Evolutionary conservation across 2,888 invertebrate genomes (phyloP).

Genomic region (Sphaerophoria rueppellii): DNA sequence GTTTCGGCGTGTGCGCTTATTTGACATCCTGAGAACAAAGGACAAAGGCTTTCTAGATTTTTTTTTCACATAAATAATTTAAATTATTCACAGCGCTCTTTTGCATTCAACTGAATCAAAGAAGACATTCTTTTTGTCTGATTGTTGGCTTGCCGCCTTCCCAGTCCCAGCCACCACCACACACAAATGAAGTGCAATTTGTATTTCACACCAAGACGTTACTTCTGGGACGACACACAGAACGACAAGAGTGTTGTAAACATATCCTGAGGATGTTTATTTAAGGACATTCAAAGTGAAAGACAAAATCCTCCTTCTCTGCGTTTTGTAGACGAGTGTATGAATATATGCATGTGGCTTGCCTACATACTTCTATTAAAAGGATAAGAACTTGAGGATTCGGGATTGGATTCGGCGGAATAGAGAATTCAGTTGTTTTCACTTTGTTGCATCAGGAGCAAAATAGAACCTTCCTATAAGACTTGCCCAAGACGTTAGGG

Average conservation of each 20-base stretch:
- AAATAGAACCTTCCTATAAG: no score
- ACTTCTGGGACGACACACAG: constrained; percentile 8
- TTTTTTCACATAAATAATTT: constrained; percentile 55
- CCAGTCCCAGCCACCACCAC: neutral
- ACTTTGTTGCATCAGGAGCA: constrained; percentile 23
- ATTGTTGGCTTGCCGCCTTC: neutral
- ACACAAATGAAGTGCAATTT: constrained; percentile 69
- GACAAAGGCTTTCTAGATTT: constrained; percentile 45
- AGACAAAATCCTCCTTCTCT: constrained; percentile 39
- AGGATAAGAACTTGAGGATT: constrained; percentile 1
- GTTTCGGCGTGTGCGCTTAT: constrained; percentile 46
- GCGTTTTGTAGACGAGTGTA: neutral
- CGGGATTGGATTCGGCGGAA: constrained; percentile 1
- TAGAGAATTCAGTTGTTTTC: neutral
- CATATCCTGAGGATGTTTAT: constrained; percentile 68
- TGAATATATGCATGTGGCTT: constrained; percentile 15
- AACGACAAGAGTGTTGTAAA: constrained; percentile 27
- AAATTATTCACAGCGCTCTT: constrained; percentile 66
- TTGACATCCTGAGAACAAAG: constrained; percentile 59
- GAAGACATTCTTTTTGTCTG: neutral
- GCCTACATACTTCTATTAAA: neutral
- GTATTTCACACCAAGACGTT: constrained; percentile 63
- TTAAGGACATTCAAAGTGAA: constrained; percentile 70
- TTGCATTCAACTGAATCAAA: constrained; percentile 55
- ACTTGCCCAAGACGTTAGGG: constrained; percentile 20